Base-by-base conservation (phyloP, 2,797 vertebrate genomes). In the Eupleurogrammus muticus region DNA sequence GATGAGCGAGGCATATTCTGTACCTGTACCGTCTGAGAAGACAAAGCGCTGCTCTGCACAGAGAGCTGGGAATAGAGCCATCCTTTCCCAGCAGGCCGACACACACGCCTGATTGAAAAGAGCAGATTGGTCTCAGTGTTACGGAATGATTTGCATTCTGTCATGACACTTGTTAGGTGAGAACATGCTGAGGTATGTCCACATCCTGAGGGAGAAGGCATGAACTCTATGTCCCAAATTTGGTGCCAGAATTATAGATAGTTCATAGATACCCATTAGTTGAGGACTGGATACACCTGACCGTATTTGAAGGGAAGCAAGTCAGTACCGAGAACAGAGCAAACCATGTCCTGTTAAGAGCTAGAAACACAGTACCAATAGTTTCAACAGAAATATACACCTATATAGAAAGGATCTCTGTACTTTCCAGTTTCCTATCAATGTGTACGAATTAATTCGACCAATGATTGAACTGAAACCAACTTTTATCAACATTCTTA, bases 1-100 rank as follows among this genome's bases (percentile, higher is more conserved):
- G 89, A 84, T 74, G 70, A 86, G 68, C 24, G 59, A 66, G 64
- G 71, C 69, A 75, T 82, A 53, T 66, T 38, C 66, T 81, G 75
- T 75, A 84, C 71, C 63, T 72, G 71, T 9, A 8, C 7, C 10
- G 1, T 16, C 40, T 44, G 40, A 80, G 75, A 76, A 70, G 70
- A 77, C 70, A 46, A 50, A 21, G 44, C 60, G 60, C 56, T 57
- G 21, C 5, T 3, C 6, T 28, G 75, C 70, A 78, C 40, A 48
- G 47, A 67, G 66, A 57, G 51, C 68, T 51, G 74, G 81, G 82
- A 85, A 83, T 75, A 66, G 60, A 80, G 73, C 66, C 80, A 70
- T 49, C 36, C 19, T 58, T 28, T 73, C 75, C 70, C 86, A 80
- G 76, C 75, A 57, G 70, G 66, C 61, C 2, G 19, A 63, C 20